These are phyloP conservation scores for Pseudochirops cupreus DNA, from an alignment of 2,797 vertebrate species.

Conservation along the genomic window DNA sequence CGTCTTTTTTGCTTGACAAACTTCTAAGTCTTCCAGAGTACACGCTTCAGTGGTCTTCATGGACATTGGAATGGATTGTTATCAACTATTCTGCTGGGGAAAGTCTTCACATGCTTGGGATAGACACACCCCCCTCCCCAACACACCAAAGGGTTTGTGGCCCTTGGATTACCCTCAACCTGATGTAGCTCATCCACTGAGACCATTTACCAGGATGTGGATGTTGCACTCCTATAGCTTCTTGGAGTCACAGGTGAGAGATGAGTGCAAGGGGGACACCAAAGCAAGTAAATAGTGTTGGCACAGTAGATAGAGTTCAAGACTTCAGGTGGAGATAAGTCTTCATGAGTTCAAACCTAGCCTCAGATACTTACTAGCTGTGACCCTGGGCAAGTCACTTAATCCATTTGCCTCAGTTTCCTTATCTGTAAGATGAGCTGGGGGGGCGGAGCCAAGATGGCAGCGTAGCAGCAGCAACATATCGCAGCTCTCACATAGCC, in stretches of 20 bases:
- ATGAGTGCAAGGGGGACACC: background rate
- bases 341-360: background rate
- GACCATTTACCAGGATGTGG: background rate
- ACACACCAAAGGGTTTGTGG: background rate
- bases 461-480: too few species aligned
- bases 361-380: background rate
- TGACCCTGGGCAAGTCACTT: background rate
- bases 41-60: background rate
- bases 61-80: background rate
- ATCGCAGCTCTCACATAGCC: too few species aligned
- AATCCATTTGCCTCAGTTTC: background rate
- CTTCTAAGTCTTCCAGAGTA: rapidly evolving
- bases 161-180: background rate
- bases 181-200: background rate
- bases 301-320: background rate
- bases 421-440: background rate
- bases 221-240: background rate
- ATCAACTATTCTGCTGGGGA: background rate
- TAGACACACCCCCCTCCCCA: background rate
- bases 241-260: background rate
- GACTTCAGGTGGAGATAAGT: background rate
- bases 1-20: background rate
- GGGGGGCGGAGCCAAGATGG: too few species aligned
- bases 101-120: background rate
- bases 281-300: background rate